phyloP scores from a whole-genome alignment of 2,888 invertebrate genomes.

The Pammene aurita region DNA sequence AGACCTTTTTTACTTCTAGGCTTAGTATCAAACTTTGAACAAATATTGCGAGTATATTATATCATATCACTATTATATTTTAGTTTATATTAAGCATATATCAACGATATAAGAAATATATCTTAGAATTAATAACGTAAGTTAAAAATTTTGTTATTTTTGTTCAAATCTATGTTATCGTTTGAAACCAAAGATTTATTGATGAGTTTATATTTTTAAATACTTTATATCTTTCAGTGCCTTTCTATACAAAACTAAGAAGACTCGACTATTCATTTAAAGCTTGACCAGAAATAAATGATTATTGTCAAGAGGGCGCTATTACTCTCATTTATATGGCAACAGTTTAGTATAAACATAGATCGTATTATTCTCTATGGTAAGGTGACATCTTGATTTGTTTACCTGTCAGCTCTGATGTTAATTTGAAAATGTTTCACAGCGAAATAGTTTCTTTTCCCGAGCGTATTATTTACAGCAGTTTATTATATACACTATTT shows the following conservation, averaged over 20 bases:
- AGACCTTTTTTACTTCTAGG: slow-evolving; percentile 16
- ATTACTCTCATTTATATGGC: no score
- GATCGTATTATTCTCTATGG: no score
- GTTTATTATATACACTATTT: no score
- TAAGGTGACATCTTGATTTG: no score
- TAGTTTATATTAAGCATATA: slow-evolving; percentile 26
- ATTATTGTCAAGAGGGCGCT: no score
- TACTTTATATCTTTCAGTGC: slow-evolving; percentile 29
- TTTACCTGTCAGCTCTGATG: no score
- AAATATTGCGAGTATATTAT: slow-evolving; percentile 12
- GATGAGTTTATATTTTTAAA: slow-evolving; percentile 30
- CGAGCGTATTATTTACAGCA: no score
- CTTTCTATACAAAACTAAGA: slow-evolving; percentile 19
- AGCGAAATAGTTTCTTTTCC: no score
- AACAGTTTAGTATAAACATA: no score
- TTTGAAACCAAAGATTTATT: slow-evolving; percentile 38
- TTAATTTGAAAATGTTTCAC: no score
- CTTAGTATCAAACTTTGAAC: slow-evolving; percentile 17
- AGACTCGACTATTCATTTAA: not conserved
- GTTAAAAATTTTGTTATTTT: slow-evolving; percentile 39
- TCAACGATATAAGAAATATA: slow-evolving; percentile 25
- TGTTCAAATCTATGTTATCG: slow-evolving; percentile 39
- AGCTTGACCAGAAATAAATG: no score
- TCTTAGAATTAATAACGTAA: slow-evolving; percentile 24
- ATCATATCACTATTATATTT: slow-evolving; percentile 28